Conservation (phyloP, 1,140 invertebrate genomes). For the Stegodyphus dumicola region DNA sequence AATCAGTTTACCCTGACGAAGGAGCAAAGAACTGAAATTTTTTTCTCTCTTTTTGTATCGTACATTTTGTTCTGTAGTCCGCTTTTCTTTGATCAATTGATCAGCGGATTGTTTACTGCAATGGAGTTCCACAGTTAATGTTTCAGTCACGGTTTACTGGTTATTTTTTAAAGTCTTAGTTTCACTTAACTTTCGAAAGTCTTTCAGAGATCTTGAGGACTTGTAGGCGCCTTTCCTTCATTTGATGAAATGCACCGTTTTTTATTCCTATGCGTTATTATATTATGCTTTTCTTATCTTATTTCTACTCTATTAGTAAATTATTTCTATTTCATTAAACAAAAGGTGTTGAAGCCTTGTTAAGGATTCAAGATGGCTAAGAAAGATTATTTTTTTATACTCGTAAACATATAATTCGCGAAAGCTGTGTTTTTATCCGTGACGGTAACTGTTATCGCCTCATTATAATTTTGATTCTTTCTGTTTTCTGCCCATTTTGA, state of each 20-base stretch:
- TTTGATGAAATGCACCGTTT: not conserved
- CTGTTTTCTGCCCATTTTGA: no score
- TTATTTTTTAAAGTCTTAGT: constrained; percentile 7
- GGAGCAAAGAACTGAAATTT: not conserved
- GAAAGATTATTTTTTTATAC: no score
- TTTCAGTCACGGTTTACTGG: constrained; percentile 35
- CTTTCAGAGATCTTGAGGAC: constrained; percentile 1
- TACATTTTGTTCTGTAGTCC: constrained; percentile 6
- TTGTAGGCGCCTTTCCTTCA: not conserved
- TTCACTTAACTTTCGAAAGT: not conserved
- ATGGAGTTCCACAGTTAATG: constrained; percentile 41
- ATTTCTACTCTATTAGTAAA: no score
- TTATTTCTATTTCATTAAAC: no score
- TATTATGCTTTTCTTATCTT: no score
- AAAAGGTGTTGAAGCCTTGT: no score
- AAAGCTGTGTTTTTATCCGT: no score
- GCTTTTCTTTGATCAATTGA: constrained; percentile 57
- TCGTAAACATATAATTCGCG: no score
- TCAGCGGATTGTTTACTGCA: constrained; percentile 39
- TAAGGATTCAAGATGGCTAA: no score
- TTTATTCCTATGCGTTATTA: constrained; percentile 7
- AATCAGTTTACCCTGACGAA: constrained; percentile 41
- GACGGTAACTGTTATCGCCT: no score
- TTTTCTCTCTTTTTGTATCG: not conserved
- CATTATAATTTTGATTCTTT: no score